Percentiles rank a stretch among this genome's conserved stretches.
Evolutionary conservation across 92 coral and sea anemone genomes (phyloP).

Genomic region (Umimayanthus kanabou): DNA sequence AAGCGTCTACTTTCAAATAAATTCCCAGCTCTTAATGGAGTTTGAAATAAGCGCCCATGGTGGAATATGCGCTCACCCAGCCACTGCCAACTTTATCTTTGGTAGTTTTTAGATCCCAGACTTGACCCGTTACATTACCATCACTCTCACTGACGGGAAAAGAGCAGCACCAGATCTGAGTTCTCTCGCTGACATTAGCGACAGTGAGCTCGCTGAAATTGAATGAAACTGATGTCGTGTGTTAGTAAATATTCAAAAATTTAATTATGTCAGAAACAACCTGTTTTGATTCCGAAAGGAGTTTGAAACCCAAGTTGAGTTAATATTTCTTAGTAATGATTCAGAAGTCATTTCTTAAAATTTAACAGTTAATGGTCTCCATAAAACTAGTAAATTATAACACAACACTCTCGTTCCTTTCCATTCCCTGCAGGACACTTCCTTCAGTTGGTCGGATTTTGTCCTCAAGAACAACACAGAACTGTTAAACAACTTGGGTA

Average conservation of each 20-base stretch:
- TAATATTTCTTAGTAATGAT: background rate
- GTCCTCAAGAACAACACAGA: slow-evolving; percentile 88
- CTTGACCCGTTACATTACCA: too few species aligned
- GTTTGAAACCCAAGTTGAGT: background rate
- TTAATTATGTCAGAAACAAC: too few species aligned
- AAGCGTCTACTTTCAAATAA: background rate
- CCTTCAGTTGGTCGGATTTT: slow-evolving; percentile 94
- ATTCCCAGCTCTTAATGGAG: background rate
- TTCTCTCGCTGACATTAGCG: too few species aligned
- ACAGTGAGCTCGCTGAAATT: too few species aligned
- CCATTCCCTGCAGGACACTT: slow-evolving; percentile 75
- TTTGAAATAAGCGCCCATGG: background rate
- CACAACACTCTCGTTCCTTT: slow-evolving; percentile 1
- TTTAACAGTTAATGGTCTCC: background rate
- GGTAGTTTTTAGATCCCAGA: too few species aligned
- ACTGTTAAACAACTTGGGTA: slow-evolving; percentile 92
- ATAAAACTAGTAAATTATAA: background rate
- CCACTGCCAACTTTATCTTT: too few species aligned
- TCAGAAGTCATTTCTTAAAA: background rate
- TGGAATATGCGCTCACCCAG: too few species aligned
- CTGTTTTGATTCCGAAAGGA: background rate
- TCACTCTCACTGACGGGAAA: too few species aligned
- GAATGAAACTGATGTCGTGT: too few species aligned
- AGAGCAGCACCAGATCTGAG: too few species aligned
- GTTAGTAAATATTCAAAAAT: too few species aligned